These are phyloP conservation scores for Hanleya hanleyi DNA, from an alignment of 2,888 invertebrate species.

Conservation along the genomic window DNA sequence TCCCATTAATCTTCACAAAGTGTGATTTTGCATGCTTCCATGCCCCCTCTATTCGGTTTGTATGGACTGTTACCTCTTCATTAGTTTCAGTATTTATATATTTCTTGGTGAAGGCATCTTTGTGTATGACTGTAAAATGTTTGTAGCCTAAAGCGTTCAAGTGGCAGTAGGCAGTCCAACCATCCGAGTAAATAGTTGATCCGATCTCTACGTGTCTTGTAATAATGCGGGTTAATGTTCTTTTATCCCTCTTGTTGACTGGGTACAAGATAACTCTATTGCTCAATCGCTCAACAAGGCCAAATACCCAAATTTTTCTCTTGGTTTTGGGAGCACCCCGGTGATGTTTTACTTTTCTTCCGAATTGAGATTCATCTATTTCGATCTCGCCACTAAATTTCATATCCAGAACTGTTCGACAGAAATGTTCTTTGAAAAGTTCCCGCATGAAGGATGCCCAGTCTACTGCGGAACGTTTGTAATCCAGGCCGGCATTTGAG, in stretches of 20 bases:
- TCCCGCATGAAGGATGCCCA: neutral
- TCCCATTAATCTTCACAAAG: neutral
- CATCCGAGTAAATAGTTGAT: neutral
- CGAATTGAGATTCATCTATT: neutral
- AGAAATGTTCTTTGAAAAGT: neutral
- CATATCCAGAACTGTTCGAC: neutral
- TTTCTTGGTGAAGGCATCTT: neutral
- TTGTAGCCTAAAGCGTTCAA: neutral
- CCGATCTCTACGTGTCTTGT: neutral
- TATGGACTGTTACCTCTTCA: neutral
- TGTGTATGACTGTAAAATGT: neutral
- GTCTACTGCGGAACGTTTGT: neutral
- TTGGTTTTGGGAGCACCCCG: neutral
- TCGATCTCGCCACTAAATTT: neutral
- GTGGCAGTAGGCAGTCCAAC: neutral
- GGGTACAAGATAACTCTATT: neutral
- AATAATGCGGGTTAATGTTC: neutral
- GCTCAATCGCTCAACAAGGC: neutral
- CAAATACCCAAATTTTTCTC: neutral
- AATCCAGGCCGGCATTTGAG: neutral
- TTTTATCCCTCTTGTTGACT: neutral
- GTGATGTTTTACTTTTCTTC: too few species aligned
- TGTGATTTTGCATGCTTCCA: constrained; percentile 2
- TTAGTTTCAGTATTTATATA: neutral
- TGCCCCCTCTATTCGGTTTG: neutral